Evolutionary conservation across 1,140 invertebrate species (phyloP).

Genomic region (Globodera rostochiensis): DNA sequence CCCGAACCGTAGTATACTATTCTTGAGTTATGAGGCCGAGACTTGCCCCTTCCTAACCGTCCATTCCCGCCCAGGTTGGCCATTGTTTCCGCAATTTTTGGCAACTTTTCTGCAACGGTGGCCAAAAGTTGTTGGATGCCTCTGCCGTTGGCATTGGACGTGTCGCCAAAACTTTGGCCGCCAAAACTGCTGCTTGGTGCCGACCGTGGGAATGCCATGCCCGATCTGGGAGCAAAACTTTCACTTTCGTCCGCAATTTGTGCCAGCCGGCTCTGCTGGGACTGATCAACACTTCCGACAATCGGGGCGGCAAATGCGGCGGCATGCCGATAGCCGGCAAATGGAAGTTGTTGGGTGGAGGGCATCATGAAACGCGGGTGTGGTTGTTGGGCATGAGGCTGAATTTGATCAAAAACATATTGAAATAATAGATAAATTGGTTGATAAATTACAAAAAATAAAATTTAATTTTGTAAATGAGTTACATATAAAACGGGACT

Average conservation of each 20-base stretch:
- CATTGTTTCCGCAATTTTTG: slow-evolving; percentile 30
- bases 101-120: slow-evolving; percentile 29
- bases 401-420: not conserved
- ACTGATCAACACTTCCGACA: not conserved
- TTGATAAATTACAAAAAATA: no score
- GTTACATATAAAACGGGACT: no score
- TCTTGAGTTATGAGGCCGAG: no score
- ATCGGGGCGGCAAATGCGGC: not conserved
- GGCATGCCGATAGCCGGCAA: slow-evolving; percentile 13
- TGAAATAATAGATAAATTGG: not conserved
- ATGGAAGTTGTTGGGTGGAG: slow-evolving; percentile 4
- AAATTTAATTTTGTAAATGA: no score
- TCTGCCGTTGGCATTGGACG: not conserved
- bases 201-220: not conserved
- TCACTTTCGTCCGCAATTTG: slow-evolving; percentile 22
- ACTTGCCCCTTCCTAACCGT: no score
- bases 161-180: not conserved
- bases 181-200: slow-evolving; percentile 1
- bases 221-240: slow-evolving; percentile 10
- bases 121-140: slow-evolving; percentile 23
- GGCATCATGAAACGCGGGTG: not conserved
- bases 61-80: not conserved
- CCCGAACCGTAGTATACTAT: no score
- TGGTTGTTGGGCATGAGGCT: slow-evolving; percentile 10
- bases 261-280: slow-evolving; percentile 5